Percentiles rank a stretch among this genome's conserved stretches.
Conservation (phyloP, 92 coral and sea anemone species). For the Heliopora coerulea region DNA sequence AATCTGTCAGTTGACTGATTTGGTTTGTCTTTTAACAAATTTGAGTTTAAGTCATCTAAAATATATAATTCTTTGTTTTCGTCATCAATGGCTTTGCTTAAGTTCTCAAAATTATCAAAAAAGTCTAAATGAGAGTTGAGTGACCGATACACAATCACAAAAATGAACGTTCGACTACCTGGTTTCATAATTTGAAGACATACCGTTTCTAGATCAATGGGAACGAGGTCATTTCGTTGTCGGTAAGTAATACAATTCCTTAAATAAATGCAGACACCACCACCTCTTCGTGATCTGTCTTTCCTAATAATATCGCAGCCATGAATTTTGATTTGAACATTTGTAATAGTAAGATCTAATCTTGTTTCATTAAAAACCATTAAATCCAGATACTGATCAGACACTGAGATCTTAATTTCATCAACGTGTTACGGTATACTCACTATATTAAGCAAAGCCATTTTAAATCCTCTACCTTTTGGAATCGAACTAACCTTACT, state of each 20-base stretch:
- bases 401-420: slow-evolving; percentile 24
- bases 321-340: slow-evolving; percentile 46
- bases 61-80: too few species aligned
- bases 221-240: slow-evolving; percentile 34
- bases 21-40: slow-evolving; percentile 15
- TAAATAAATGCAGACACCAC: slow-evolving; percentile 52
- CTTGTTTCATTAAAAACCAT: slow-evolving; percentile 55
- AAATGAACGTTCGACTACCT: slow-evolving; percentile 42
- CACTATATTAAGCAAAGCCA: too few species aligned
- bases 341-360: slow-evolving; percentile 44
- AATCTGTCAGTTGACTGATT: background rate
- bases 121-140: slow-evolving; percentile 37
- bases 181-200: slow-evolving; percentile 53
- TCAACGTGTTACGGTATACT: too few species aligned
- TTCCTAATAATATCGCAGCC: slow-evolving; percentile 52
- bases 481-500: too few species aligned
- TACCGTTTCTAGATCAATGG: slow-evolving; percentile 40
- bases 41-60: slow-evolving; percentile 45
- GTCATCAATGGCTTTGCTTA: slow-evolving; percentile 39
- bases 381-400: too few species aligned
- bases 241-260: slow-evolving; percentile 45
- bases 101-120: slow-evolving; percentile 45
- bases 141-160: slow-evolving; percentile 47
- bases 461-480: too few species aligned
- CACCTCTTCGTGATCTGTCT: slow-evolving; percentile 50